Evolutionary conservation across 2,888 invertebrate genomes (phyloP).

Genomic region (Acleris laterana): DNA sequence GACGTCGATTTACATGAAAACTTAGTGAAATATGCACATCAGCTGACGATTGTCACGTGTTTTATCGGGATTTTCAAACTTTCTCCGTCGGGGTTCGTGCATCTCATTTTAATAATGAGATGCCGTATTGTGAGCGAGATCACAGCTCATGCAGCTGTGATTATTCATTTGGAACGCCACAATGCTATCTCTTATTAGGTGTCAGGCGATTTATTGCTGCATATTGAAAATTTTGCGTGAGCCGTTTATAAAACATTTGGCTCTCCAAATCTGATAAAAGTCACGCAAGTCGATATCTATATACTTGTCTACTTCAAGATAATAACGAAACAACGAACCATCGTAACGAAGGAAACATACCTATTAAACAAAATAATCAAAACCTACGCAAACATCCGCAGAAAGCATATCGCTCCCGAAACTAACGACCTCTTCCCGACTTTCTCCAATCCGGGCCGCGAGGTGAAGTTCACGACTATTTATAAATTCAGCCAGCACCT

Average conservation of each 20-base stretch:
- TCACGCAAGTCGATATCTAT: no score
- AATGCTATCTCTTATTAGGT: slow-evolving; percentile 29
- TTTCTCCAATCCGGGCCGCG: slow-evolving; percentile 68
- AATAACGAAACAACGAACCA: no score
- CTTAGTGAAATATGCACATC: slow-evolving; percentile 79
- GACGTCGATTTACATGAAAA: slow-evolving; percentile 75
- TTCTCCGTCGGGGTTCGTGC: slow-evolving; percentile 68
- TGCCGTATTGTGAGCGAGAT: slow-evolving; percentile 63
- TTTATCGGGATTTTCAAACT: slow-evolving; percentile 79
- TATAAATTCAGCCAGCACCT: slow-evolving; percentile 76
- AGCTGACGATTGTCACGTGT: slow-evolving; percentile 74
- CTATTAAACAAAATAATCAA: not conserved
- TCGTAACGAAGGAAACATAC: not conserved
- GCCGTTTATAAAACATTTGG: not conserved
- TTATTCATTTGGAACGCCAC: slow-evolving; percentile 51
- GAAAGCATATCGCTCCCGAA: slow-evolving; percentile 53
- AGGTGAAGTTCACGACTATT: slow-evolving; percentile 84
- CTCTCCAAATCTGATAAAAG: not conserved
- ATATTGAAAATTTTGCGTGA: not conserved
- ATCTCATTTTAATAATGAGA: slow-evolving; percentile 77
- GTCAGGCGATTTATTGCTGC: slow-evolving; percentile 18
- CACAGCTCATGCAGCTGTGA: slow-evolving; percentile 58
- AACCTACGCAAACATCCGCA: slow-evolving; percentile 4
- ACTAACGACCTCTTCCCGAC: slow-evolving; percentile 61
- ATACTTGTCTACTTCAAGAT: no score